Percentiles rank a stretch among this genome's conserved stretches.
Conservation (phyloP, 1,140 invertebrate species). For the Calephelis virginiensis region DNA sequence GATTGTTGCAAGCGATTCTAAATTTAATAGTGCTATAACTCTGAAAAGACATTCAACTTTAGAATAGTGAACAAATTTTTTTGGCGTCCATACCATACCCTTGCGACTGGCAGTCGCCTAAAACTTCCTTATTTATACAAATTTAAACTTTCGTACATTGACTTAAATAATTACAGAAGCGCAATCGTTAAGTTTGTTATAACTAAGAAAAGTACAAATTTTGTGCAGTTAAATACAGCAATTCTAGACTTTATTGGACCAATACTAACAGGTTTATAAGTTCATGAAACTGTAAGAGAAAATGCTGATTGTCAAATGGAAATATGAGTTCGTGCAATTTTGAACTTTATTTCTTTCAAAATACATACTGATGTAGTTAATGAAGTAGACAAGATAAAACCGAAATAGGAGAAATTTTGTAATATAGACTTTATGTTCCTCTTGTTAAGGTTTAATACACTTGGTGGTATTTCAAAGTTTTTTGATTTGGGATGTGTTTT, state of each 20-base stretch:
- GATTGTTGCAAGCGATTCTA: no score
- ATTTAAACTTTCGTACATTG: slow-evolving; percentile 7
- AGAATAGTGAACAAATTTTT: no score
- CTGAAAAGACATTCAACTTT: no score
- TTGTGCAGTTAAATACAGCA: slow-evolving; percentile 2
- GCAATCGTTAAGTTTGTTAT: background rate
- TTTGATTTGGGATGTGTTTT: slow-evolving; percentile 30
- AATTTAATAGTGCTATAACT: no score
- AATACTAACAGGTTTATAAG: slow-evolving; percentile 9
- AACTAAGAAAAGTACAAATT: slow-evolving; percentile 1
- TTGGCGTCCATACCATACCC: background rate
- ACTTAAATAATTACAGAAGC: slow-evolving; percentile 5
- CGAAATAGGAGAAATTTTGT: background rate
- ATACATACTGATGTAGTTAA: slow-evolving; percentile 13
- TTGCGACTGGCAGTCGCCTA: slow-evolving; percentile 3
- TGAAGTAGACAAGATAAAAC: slow-evolving; percentile 10
- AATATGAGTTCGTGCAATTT: background rate
- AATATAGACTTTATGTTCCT: background rate
- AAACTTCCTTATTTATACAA: slow-evolving; percentile 14
- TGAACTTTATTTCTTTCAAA: slow-evolving; percentile 2
- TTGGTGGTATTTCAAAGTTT: background rate
- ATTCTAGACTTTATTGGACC: slow-evolving; percentile 8
- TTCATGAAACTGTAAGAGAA: slow-evolving; percentile 13
- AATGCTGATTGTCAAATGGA: slow-evolving; percentile 12
- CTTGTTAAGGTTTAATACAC: background rate